These are phyloP conservation scores for Laticauda colubrina DNA, from an alignment of 2,113 vertebrate genomes.

Conservation along the genomic window DNA sequence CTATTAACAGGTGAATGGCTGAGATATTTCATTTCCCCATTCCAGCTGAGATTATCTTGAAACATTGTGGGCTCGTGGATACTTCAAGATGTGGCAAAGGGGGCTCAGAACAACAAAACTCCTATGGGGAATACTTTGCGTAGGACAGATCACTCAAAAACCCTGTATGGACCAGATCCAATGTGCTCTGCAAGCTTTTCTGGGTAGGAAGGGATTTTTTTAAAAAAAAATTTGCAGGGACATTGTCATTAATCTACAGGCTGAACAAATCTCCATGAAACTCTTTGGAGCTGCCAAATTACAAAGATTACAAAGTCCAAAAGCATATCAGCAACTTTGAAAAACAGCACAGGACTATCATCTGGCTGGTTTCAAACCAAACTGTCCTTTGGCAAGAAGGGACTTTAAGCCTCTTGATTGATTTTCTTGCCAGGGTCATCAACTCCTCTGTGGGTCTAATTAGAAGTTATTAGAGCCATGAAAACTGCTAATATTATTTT, in stretches of 20 bases:
- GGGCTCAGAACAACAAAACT: constrained; percentile 16
- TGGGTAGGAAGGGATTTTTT: constrained; percentile 28
- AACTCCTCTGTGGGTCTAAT: constrained; percentile 1
- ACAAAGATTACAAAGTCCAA: constrained; percentile 14
- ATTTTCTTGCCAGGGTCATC: neutral
- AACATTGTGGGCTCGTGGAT: constrained; percentile 32
- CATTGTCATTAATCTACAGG: neutral
- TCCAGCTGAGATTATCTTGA: constrained; percentile 10
- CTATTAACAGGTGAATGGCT: constrained; percentile 35
- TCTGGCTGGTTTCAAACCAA: neutral
- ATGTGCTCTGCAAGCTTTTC: neutral
- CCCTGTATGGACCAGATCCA: constrained; percentile 20
- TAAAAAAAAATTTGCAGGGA: neutral
- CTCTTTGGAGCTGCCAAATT: neutral
- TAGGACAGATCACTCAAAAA: neutral
- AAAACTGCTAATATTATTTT: neutral
- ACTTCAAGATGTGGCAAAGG: neutral
- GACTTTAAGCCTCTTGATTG: neutral
- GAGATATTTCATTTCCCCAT: constrained; percentile 29
- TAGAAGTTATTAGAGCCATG: neutral
- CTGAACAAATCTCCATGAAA: neutral
- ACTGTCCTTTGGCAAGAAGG: neutral
- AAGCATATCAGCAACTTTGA: neutral
- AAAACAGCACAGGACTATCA: neutral
- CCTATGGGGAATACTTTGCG: neutral